phyloP scores from a whole-genome alignment of 2,888 invertebrate species.

The Megalurothrips usitatus region DNA sequence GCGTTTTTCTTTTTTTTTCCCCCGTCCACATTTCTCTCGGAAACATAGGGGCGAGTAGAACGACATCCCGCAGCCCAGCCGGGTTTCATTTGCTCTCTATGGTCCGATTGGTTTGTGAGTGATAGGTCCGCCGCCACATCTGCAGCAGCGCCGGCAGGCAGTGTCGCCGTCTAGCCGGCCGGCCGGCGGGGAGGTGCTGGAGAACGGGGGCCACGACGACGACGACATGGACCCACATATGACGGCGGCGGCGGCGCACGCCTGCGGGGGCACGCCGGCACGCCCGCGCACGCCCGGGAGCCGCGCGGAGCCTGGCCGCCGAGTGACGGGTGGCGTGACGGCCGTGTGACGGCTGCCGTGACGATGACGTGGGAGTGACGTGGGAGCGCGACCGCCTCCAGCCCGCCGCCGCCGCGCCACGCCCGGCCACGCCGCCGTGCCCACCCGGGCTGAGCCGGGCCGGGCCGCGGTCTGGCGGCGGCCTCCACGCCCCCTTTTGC shows the following conservation, averaged over 20 bases:
- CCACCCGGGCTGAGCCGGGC: no score
- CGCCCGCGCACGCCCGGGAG: neutral
- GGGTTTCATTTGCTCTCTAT: no score
- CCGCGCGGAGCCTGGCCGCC: neutral
- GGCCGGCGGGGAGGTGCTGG: neutral
- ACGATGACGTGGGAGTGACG: conserved; percentile 17
- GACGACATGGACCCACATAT: no score
- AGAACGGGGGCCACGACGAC: neutral
- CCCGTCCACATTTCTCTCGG: no score
- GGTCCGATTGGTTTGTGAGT: no score
- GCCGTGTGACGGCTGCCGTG: neutral
- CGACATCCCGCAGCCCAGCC: no score
- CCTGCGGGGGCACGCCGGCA: neutral
- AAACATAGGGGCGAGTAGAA: no score
- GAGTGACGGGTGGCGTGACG: conserved; percentile 15
- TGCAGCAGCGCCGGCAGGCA: no score
- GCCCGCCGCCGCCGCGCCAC: neutral
- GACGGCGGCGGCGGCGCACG: neutral
- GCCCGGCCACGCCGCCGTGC: neutral
- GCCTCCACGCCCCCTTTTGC: no score
- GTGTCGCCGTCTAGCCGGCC: neutral
- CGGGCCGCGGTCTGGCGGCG: no score
- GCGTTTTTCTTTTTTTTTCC: no score
- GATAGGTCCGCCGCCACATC: no score
- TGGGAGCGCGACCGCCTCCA: neutral